Percentiles rank a stretch among this genome's conserved stretches.
Evolutionary conservation across 2,888 invertebrate species (phyloP).

Genomic region (Lithodes maja): DNA sequence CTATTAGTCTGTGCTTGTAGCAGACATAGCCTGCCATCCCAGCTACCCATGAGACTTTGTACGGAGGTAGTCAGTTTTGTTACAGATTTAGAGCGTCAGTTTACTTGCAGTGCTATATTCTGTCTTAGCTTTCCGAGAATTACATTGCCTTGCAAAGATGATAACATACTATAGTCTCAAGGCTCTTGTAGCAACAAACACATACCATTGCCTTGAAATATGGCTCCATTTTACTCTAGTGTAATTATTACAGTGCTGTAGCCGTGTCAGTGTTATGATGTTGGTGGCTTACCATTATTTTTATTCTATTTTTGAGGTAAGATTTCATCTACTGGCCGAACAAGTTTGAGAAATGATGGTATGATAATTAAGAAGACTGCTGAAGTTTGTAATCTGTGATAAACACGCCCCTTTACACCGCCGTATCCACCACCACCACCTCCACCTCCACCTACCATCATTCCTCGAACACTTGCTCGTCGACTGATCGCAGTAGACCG

Average conservation of each 20-base stretch:
- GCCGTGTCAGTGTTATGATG: conserved; percentile 55
- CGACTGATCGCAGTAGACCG: conserved; percentile 49
- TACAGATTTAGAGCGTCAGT: conserved; percentile 10
- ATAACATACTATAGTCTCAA: conserved; percentile 33
- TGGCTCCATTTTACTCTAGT: conserved; percentile 39
- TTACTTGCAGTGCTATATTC: neutral
- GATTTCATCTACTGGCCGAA: conserved; percentile 47
- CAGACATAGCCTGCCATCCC: neutral
- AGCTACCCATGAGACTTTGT: neutral
- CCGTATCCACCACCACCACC: conserved; percentile 44
- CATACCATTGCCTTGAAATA: conserved; percentile 59
- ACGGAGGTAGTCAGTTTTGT: neutral
- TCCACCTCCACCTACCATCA: conserved; percentile 51
- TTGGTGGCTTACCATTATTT: conserved; percentile 43
- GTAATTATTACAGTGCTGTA: conserved; percentile 55
- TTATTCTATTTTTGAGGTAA: conserved; percentile 48
- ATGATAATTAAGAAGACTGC: conserved; percentile 52
- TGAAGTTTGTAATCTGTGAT: conserved; percentile 63
- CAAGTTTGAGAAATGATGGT: conserved; percentile 64
- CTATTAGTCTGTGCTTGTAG: neutral
- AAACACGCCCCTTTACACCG: conserved; percentile 42
- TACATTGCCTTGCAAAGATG: conserved; percentile 56
- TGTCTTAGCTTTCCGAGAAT: conserved; percentile 34
- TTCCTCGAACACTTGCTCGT: conserved; percentile 57
- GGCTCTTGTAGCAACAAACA: conserved; percentile 62